phyloP scores from a whole-genome alignment of 2,888 invertebrate genomes.

The Adineta ricciae region DNA sequence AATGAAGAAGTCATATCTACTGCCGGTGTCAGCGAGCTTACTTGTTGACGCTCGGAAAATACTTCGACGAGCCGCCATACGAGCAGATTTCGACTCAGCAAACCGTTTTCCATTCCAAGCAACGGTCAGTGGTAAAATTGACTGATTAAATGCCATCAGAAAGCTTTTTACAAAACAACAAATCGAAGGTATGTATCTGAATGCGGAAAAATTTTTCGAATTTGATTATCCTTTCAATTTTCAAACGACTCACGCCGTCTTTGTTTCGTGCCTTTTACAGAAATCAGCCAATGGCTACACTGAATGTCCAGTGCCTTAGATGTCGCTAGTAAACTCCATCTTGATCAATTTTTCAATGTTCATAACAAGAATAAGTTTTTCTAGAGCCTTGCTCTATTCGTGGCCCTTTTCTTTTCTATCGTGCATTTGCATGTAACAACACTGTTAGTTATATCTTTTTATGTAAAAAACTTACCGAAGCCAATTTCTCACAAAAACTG shows the following conservation, averaged over 20 bases:
- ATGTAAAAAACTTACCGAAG: too few relatives aligned
- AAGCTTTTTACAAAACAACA: not conserved
- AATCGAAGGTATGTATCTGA: not conserved
- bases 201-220: not conserved
- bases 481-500: too few relatives aligned
- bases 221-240: not conserved
- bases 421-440: too few relatives aligned
- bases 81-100: not conserved
- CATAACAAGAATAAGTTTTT: too few relatives aligned
- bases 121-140: not conserved
- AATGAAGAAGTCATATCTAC: too few relatives aligned
- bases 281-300: not conserved
- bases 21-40: not conserved
- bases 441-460: too few relatives aligned
- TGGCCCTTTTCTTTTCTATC: too few relatives aligned
- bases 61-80: not conserved
- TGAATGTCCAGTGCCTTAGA: not conserved
- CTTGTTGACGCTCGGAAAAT: not conserved
- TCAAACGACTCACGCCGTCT: not conserved
- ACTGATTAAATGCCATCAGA: not conserved
- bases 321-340: not conserved
- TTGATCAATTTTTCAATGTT: too few relatives aligned
- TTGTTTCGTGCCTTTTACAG: not conserved
- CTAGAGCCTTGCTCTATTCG: too few relatives aligned
- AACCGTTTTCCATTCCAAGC: not conserved